These are phyloP conservation scores for Buceros bicornis DNA, from an alignment of 2,797 vertebrate genomes.

Conservation along the genomic window DNA sequence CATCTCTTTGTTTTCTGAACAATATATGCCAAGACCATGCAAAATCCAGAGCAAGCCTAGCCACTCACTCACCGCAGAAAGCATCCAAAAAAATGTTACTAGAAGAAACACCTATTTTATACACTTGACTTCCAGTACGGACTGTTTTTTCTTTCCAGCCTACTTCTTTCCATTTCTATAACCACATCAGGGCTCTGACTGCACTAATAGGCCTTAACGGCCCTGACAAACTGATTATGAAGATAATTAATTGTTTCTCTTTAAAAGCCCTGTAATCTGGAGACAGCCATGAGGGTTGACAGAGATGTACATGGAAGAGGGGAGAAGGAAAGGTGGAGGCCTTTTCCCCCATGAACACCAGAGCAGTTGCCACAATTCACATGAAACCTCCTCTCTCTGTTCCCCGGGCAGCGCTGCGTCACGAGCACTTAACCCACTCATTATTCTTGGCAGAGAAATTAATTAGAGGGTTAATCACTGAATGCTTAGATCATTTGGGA, in stretches of 20 bases:
- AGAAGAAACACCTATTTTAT: neutral
- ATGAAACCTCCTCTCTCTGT: neutral
- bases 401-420: neutral
- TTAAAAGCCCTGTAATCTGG: neutral
- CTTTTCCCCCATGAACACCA: neutral
- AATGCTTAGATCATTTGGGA: slow-evolving; percentile 12
- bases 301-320: neutral
- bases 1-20: neutral
- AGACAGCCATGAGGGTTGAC: neutral
- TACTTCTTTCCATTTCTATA: neutral
- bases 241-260: slow-evolving; percentile 31
- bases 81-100: neutral
- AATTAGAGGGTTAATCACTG: neutral
- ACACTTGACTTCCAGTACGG: neutral
- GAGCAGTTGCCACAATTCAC: neutral
- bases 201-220: neutral
- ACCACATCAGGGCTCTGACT: neutral
- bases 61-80: neutral
- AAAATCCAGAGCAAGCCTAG: neutral
- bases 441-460: slow-evolving; percentile 25
- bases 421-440: neutral
- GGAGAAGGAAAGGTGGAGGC: neutral
- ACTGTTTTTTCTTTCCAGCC: neutral
- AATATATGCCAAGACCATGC: neutral
- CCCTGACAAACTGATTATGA: neutral